Evolutionary conservation across 2,797 vertebrate genomes (phyloP), one percentile per base, ranked within the genome.

Genomic region (Alca torda): DNA sequence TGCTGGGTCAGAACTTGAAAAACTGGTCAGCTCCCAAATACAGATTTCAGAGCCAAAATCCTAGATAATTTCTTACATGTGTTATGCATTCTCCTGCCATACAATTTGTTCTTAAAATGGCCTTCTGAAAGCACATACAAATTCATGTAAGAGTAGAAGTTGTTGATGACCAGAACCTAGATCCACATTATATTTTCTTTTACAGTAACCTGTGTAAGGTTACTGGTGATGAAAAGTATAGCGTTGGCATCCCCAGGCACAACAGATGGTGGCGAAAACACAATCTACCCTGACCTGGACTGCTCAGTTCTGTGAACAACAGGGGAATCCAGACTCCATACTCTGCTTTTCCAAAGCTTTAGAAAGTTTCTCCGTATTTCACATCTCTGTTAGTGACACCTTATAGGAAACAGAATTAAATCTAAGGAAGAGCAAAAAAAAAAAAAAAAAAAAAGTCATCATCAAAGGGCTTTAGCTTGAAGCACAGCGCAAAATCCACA

Each of bases 191-290:
- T 5, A 13, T 85, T 93, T 87, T 80, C 33, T 64, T 79, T 77
- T 11, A 30, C 33, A 64, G 64, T 13, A 61, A 77, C 88, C 13
- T 15, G 5, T 31, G 21, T 72, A 76, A 80, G 65, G 46, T 73
- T 84, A 76, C 37, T 53, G 68, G 50, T 91, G 50, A 25, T 65
- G 53, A 64, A 41, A 91, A 70, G 23, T 18, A 73, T 51, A 70
- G 77, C 1, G 2, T 5, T 93, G 91, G 93, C 88, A 95, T 84
- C 53, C 35, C 68, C n/a, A 80, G 59, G 74, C 63, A 90, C 59
- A 94, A 96, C 90, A 97, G 96, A 95, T 94, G 94, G 92, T 85
- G 53, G n/a, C 2, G 0, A 89, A 92, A 94, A 92, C n/a, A 72
- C 72, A 63, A 70, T 64, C 89, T 67, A 84, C 33, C 41, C 92